Base-by-base conservation (phyloP, 1,140 invertebrate species). In the Caenorhabditis latens region DNA sequence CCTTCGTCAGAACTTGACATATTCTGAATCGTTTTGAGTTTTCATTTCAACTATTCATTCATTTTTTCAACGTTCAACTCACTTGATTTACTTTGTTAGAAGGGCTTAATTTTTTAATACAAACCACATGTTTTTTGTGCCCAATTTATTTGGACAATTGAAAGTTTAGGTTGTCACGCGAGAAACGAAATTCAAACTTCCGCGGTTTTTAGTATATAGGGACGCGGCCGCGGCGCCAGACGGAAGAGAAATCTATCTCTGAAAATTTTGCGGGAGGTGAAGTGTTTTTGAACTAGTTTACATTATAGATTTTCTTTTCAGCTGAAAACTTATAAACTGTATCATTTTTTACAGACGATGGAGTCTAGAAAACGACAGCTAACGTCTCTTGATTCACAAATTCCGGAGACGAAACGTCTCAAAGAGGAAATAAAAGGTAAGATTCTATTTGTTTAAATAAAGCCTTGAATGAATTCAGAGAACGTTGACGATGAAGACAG, bases 401-500 rank as follows among this genome's bases (percentile, higher is more conserved):
- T 8, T 58, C n/a, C n/a, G 3, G 57, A 63, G 11, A 63, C 61
- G 32, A 63, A 63, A 40, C 61, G 61, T 1, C 9, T 63, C 21
- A 63, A 63, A 63, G 24, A 32, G 8, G 24, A 63, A 13, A 3
- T 32, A 8, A 63, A 63, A 63, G 61, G 61, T 63, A 32, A 21
- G 40, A 63, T 1, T 21, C 16, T n/a, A 19, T 63, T 32, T 32
- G 8, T 21, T 32, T 32, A 40, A 32, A 32, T 7, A 3, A 14
- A 14, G 1, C 4, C 11, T 14, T 53, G 14, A 7, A 32, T 63
- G 6, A 11, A 40, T 40, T 63, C 24, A 71, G 65, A 71, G 19
- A 79, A 79, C 46, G 11, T 21, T 16, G 40, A 13, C 9, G 46
- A 79, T 79, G 71, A 40, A 79, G 21, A 79, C n/a, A 79, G 71